Base-by-base conservation (phyloP, 2,113 vertebrate genomes). In the Tricholaema leucomelas region DNA sequence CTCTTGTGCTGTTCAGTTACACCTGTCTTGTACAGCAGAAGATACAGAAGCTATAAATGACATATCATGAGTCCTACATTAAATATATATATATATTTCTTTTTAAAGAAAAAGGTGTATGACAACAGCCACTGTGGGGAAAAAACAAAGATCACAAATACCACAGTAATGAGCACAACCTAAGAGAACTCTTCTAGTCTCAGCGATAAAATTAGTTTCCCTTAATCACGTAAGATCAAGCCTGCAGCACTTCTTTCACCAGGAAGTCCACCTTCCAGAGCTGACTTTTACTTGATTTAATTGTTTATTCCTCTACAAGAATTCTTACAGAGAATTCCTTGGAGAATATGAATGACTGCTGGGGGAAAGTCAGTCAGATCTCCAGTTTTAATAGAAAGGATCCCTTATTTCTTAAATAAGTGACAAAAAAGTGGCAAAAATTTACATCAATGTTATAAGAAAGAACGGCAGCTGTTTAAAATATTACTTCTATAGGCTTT, bases 111-210 rank as follows among this genome's bases (percentile, higher is more conserved):
- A 61, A 8, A 74, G 2, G 3, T 31, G 2, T 18, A 27, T 56
- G 31, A 64, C n/a, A 56, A 42, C 50, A 70, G 54, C 2, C 6
- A 6, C 1, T 10, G 2, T 9, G 9, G 10, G 9, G 4, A 1
- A 33, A 72, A 60, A 67, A 27, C 15, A 36, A 63, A 38, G 1
- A 59, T 58, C 16, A 35, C 5, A 48, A 44, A 38, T 67, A 75
- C 13, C 23, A 54, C 8, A n/a, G n/a, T 9, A 28, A 19, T 44
- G 9, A 9, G 1, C 38, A 6, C 31, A 92, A n/a, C 10, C 31
- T 44, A 33, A 80, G 6, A 75, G 24, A 85, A 42, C 13, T 7
- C 12, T 63, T 8, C 7, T 60, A 5, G 23, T 3, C 5, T 1
- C 18, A 67, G 2, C 44, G 18, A 55, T 27, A 66, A 81, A 76